Conservation (phyloP, 2,888 invertebrate species). For the Monoplex corrugatus region DNA sequence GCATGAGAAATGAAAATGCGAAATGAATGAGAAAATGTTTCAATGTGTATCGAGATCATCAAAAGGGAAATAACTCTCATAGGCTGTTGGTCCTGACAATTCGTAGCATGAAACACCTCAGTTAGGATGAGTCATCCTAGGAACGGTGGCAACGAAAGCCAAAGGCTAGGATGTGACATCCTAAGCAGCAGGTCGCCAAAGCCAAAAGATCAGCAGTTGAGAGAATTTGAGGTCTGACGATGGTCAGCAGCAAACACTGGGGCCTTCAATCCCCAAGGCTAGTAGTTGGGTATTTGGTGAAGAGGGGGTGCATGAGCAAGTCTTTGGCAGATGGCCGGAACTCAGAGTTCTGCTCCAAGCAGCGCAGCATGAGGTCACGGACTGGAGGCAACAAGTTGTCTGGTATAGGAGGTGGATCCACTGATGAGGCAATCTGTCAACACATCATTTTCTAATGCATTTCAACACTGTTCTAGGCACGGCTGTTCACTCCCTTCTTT, state of each 20-base stretch:
- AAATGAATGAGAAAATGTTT: neutral
- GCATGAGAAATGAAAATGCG: neutral
- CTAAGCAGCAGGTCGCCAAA: neutral
- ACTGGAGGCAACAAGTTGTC: constrained; percentile 79
- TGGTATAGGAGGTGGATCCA: constrained; percentile 81
- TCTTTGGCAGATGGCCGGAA: constrained; percentile 81
- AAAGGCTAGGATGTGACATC: neutral
- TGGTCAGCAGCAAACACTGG: neutral
- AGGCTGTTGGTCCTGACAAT: neutral
- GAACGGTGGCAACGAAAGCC: too few species aligned
- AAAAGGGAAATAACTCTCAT: neutral
- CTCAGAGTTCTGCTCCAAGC: constrained; percentile 81
- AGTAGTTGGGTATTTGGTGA: constrained; percentile 72
- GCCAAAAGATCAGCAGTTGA: neutral
- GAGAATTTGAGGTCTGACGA: neutral
- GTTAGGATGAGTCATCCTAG: too few species aligned
- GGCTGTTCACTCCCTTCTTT: too few species aligned
- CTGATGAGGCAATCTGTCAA: constrained; percentile 82
- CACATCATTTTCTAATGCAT: too few species aligned
- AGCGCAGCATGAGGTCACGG: constrained; percentile 80
- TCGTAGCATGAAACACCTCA: neutral
- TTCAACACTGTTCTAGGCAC: too few species aligned
- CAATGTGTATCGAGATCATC: constrained; percentile 24
- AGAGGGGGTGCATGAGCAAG: constrained; percentile 80
- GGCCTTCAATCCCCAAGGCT: neutral